Percentiles rank a stretch among this genome's conserved stretches.
Conservation (phyloP, 1,140 invertebrate species). For the Calliphora vicina region DNA sequence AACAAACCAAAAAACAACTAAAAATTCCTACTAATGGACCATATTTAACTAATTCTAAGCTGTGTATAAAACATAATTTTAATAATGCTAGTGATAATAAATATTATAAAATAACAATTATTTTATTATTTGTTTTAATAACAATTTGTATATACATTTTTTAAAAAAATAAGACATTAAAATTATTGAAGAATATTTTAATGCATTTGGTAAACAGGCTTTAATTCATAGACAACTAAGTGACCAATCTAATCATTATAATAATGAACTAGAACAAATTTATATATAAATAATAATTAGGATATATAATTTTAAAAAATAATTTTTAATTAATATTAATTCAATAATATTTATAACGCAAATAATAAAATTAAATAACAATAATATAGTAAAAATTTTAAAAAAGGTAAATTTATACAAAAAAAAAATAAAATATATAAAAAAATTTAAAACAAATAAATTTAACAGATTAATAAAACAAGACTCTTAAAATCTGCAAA, state of each 20-base stretch:
- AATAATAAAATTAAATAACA: too few relatives aligned
- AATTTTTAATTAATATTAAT: too few relatives aligned
- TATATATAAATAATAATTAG: background rate
- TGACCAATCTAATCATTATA: conserved; percentile 17
- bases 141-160: background rate
- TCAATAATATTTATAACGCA: too few relatives aligned
- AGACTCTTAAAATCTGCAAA: too few relatives aligned
- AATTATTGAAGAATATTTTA: background rate
- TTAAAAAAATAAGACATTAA: background rate
- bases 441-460: too few relatives aligned
- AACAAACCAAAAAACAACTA: background rate
- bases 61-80: background rate
- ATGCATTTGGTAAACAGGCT: conserved; percentile 33
- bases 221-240: conserved; percentile 25
- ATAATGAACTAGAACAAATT: conserved; percentile 6
- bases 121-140: background rate
- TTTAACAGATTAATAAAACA: too few relatives aligned
- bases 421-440: too few relatives aligned
- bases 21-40: background rate
- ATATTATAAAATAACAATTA: background rate
- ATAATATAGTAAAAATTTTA: too few relatives aligned
- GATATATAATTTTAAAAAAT: background rate
- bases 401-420: too few relatives aligned
- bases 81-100: background rate
- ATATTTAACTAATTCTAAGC: background rate